These are phyloP conservation scores for Chelon auratus DNA, from an alignment of 2,797 vertebrate species.

Conservation along the genomic window DNA sequence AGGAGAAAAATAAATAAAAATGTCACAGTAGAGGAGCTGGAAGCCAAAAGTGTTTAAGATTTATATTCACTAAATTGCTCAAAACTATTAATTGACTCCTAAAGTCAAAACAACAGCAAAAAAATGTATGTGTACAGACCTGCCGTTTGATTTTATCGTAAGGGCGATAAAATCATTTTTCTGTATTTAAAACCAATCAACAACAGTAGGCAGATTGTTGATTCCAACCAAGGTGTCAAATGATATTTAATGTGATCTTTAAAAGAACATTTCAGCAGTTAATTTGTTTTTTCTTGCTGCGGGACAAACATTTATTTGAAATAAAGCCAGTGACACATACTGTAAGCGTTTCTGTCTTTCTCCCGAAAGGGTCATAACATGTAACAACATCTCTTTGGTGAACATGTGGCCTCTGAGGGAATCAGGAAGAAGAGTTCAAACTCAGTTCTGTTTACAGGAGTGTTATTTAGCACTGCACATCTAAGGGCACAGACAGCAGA, in stretches of 20 bases:
- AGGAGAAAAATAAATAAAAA: not conserved
- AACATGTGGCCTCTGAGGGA: conserved; percentile 23
- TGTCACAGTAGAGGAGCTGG: too few species aligned
- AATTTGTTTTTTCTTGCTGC: not conserved
- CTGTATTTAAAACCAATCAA: not conserved
- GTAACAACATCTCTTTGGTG: conserved; percentile 51
- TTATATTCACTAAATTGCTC: too few species aligned
- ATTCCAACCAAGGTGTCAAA: not conserved
- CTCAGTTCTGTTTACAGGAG: conserved; percentile 32
- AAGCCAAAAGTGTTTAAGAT: too few species aligned
- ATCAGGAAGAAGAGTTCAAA: conserved; percentile 7
- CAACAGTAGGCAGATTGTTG: not conserved
- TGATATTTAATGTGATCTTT: not conserved
- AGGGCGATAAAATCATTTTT: not conserved
- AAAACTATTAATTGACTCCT: too few species aligned
- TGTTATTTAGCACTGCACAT: conserved; percentile 15
- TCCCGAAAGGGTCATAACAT: conserved; percentile 7
- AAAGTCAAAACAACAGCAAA: too few species aligned
- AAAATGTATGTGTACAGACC: too few species aligned
- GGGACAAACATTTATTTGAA: conserved; percentile 3
- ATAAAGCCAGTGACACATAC: conserved; percentile 13
- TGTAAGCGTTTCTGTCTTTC: conserved; percentile 21
- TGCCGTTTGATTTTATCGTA: not conserved
- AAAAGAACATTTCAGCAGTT: not conserved
- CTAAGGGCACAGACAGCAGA: conserved; percentile 3